Evolutionary conservation across 1,140 invertebrate species (phyloP).

Genomic region (Triops longicaudatus): DNA sequence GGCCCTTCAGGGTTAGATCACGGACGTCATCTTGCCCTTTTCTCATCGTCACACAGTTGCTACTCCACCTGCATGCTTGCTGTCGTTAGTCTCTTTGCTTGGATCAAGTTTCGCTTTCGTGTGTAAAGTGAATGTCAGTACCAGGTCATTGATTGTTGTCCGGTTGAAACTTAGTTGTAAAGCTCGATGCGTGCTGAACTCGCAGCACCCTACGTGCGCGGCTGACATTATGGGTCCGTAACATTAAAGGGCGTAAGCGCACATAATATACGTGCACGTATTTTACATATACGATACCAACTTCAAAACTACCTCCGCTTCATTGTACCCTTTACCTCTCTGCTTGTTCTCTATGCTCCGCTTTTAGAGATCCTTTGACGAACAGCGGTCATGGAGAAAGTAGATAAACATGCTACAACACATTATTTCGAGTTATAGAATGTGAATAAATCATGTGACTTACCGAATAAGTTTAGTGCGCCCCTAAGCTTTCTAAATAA

Average conservation of each 20-base stretch:
- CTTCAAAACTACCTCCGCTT: background rate
- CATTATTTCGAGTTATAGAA: too few relatives aligned
- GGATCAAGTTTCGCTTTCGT: background rate
- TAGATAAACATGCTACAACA: too few relatives aligned
- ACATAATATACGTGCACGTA: background rate
- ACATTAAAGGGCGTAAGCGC: background rate
- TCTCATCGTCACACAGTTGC: background rate
- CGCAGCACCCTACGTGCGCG: background rate
- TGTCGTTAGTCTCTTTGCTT: conserved; percentile 10
- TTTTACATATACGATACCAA: background rate
- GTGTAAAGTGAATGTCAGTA: conserved; percentile 8
- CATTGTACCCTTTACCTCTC: background rate
- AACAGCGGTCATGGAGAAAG: too few relatives aligned
- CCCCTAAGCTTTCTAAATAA: too few relatives aligned
- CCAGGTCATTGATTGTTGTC: conserved; percentile 14
- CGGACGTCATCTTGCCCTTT: conserved; percentile 5
- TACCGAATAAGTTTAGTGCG: too few relatives aligned
- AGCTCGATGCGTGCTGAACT: background rate
- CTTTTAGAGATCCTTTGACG: background rate
- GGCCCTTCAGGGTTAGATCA: background rate
- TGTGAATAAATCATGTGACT: too few relatives aligned
- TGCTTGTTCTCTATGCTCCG: background rate
- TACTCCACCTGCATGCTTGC: background rate
- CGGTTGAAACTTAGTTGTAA: background rate
- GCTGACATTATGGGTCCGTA: background rate